These are phyloP conservation scores for Sitophilus oryzae DNA, from an alignment of 1,140 invertebrate genomes.

Conservation along the genomic window DNA sequence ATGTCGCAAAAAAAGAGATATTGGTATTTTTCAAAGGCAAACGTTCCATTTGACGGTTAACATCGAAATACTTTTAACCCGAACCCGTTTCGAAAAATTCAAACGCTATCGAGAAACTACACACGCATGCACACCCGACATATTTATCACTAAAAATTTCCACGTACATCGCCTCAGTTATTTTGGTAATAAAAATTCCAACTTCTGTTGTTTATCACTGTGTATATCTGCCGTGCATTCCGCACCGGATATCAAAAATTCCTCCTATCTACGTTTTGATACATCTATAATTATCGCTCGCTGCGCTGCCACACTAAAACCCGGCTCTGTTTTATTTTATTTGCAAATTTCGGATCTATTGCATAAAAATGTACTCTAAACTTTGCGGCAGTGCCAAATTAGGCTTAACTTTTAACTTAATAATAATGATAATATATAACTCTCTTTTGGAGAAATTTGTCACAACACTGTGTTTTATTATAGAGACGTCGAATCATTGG, in stretches of 20 bases:
- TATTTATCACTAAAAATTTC: no score
- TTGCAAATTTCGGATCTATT: slow-evolving; percentile 17
- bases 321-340: slow-evolving; percentile 7
- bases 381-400: slow-evolving; percentile 8
- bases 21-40: no score
- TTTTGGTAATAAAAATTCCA: not conserved
- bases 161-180: not conserved
- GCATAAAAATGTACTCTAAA: slow-evolving; percentile 25
- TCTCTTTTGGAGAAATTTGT: not conserved
- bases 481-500: no score
- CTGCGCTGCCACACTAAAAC: slow-evolving; percentile 14
- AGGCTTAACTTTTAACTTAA: not conserved
- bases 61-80: no score
- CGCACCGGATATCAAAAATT: not conserved
- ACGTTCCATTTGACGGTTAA: no score
- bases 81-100: no score
- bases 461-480: not conserved
- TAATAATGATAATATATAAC: not conserved
- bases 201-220: not conserved
- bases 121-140: no score
- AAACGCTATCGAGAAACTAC: no score
- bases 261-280: not conserved
- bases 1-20: no score
- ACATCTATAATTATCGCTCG: slow-evolving; percentile 6
- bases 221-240: not conserved